A percentile compares a stretch with the other conserved stretches of the same genome.
Conservation (phyloP, 2,888 invertebrate genomes). For the Arctia plantaginis region DNA sequence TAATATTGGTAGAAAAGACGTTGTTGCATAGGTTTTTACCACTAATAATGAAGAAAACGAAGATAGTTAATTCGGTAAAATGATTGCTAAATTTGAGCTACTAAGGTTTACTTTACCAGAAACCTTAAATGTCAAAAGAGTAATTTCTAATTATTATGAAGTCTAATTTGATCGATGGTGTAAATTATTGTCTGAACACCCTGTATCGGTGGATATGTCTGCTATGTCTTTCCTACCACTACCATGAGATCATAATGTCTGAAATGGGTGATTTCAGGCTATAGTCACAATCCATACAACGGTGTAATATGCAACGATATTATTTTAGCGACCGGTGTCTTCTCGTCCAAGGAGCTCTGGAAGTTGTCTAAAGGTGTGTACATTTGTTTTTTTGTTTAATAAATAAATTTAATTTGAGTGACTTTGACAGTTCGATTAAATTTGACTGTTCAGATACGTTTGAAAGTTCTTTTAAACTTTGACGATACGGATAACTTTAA, state of each 20-base stretch:
- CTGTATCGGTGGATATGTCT: not conserved
- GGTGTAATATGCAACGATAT: conserved; percentile 99
- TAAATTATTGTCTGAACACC: not conserved
- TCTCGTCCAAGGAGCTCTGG: conserved; percentile 99
- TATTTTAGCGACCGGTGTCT: conserved; percentile 99
- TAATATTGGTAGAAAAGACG: conserved; percentile 14
- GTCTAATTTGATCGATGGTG: not conserved
- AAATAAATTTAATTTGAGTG: not conserved
- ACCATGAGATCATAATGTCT: conserved; percentile 56
- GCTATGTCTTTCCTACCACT: conserved; percentile 22
- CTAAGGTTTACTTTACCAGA: not conserved
- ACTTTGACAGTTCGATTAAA: not conserved
- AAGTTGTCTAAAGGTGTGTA: conserved; percentile 97
- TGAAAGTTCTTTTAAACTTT: not conserved
- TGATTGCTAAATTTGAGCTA: not conserved
- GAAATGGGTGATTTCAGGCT: conserved; percentile 88
- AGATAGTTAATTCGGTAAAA: not conserved
- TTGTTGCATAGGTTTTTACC: not conserved
- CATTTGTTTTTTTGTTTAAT: not conserved
- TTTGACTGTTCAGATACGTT: not conserved
- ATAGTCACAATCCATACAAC: conserved; percentile 98
- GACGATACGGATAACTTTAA: not conserved
- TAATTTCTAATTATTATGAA: not conserved
- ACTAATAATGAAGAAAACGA: not conserved
- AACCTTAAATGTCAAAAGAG: not conserved